Base-by-base conservation (phyloP, 2,888 invertebrate genomes). In the Notodonta ziczac region DNA sequence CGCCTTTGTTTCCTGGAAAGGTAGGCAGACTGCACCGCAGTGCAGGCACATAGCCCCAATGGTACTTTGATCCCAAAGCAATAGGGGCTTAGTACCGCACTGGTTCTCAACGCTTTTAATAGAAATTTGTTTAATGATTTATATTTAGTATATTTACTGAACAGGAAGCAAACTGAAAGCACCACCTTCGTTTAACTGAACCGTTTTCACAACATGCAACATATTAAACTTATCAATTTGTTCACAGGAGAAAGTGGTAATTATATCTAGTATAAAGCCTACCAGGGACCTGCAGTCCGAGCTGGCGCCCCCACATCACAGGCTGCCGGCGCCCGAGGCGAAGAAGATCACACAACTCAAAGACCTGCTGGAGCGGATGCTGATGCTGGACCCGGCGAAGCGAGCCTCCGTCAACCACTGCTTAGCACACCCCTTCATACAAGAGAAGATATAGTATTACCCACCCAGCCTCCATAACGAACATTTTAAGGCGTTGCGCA, bases 181-280 rank as follows among this genome's bases (percentile, higher is more conserved):
- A 8, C 42, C 8, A 10, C 9, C 3, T 42, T 42, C 9, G 0
- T 8, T 14, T 10, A n/a, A n/a, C 0, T 0, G 7, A 9, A 44
- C 12, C 44, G 12, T 44, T 44, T 24, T 24, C 24, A 24, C 24
- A 2, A 24, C 24, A 24, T 24, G 24, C 24, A 24, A 24, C 24
- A 44, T 10, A 1, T 44, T n/a, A n/a, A n/a, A n/a, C n/a, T n/a
- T 44, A 12, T 10, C 0, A 9, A 12, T 46, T 46, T 46, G 13
- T 46, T n/a, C n/a, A n/a, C 93, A 99, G 99, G 99, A 99, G 86
- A 99, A 99, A 94, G 95, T 99, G 57, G 98, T 99, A n/a, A 96
- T 98, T 54, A 97, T 99, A 95, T 96, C 98, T 53, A 97, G 97
- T 57, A 96, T 99, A 68, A 97, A 97, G 80, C 95, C 97, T 12